phyloP scores from a whole-genome alignment of 2,888 invertebrate genomes.

The Laspeyria flexula region DNA sequence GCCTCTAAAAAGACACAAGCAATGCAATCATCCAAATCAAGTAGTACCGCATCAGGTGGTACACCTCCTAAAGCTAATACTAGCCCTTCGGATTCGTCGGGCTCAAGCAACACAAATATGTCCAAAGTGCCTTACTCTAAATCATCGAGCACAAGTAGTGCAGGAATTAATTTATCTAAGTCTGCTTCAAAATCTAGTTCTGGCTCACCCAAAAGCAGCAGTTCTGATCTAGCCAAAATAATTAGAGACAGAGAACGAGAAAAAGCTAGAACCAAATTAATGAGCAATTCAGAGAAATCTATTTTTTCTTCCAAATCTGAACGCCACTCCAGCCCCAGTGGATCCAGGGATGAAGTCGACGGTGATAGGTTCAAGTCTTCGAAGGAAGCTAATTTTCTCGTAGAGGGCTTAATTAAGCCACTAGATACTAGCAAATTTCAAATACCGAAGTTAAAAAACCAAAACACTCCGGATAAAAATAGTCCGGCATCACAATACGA shows the following conservation, averaged over 20 bases:
- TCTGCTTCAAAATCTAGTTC: conserved; percentile 81
- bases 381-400: conserved; percentile 87
- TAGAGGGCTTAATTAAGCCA: conserved; percentile 92
- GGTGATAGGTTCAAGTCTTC: conserved; percentile 88
- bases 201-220: conserved; percentile 87
- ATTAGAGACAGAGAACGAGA: conserved; percentile 87
- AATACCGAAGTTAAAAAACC: conserved; percentile 91
- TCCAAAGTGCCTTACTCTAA: conserved; percentile 82
- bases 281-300: conserved; percentile 87
- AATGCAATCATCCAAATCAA: conserved; percentile 82
- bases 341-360: conserved; percentile 88
- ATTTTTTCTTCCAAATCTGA: conserved; percentile 88
- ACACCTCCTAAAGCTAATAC: conserved; percentile 78
- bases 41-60: conserved; percentile 65
- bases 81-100: conserved; percentile 72
- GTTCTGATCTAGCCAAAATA: conserved; percentile 84
- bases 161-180: conserved; percentile 79
- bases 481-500: conserved; percentile 75
- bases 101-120: conserved; percentile 57
- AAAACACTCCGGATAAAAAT: conserved; percentile 79
- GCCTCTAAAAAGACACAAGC: conserved; percentile 93
- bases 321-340: conserved; percentile 89
- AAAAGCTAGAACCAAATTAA: conserved; percentile 86
- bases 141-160: conserved; percentile 70
- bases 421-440: conserved; percentile 93